Conservation (phyloP, 2,888 invertebrate genomes). For the Pterobdella sp. region DNA sequence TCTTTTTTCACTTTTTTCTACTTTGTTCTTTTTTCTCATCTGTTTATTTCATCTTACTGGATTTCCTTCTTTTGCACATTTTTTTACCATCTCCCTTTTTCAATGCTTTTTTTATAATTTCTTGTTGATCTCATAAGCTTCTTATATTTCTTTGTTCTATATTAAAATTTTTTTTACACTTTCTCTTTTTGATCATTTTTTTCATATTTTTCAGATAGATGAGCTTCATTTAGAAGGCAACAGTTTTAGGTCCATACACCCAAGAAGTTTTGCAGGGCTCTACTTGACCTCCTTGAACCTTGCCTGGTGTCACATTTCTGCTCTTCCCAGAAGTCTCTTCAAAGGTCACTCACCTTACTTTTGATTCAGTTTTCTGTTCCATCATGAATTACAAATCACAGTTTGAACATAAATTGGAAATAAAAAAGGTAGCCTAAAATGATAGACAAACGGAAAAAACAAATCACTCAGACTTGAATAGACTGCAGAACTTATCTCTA, state of each 20-base stretch:
- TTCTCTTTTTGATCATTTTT: not conserved
- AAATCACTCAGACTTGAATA: not conserved
- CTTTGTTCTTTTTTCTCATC: not conserved
- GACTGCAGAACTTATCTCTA: slow-evolving; percentile 34
- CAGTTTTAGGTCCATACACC: slow-evolving; percentile 32
- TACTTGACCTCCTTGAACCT: slow-evolving; percentile 33
- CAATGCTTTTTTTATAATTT: not conserved
- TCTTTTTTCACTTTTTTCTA: not conserved
- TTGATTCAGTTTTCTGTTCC: too few species aligned
- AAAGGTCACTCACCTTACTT: slow-evolving; percentile 32
- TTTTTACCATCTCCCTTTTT: not conserved
- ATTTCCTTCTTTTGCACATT: not conserved
- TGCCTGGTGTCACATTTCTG: slow-evolving; percentile 37
- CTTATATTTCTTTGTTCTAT: not conserved
- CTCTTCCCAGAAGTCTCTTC: slow-evolving; percentile 33
- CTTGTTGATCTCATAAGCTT: not conserved
- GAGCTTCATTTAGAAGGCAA: slow-evolving; percentile 38
- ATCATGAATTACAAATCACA: not conserved
- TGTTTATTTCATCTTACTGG: not conserved
- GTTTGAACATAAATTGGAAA: not conserved
- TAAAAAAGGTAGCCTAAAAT: too few species aligned
- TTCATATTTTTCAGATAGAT: slow-evolving; percentile 20
- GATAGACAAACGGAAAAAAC: too few species aligned
- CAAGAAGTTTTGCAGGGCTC: slow-evolving; percentile 32
- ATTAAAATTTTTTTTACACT: not conserved